Evolutionary conservation across 2,888 invertebrate genomes (phyloP).

Genomic region (Habroteleia sp.): DNA sequence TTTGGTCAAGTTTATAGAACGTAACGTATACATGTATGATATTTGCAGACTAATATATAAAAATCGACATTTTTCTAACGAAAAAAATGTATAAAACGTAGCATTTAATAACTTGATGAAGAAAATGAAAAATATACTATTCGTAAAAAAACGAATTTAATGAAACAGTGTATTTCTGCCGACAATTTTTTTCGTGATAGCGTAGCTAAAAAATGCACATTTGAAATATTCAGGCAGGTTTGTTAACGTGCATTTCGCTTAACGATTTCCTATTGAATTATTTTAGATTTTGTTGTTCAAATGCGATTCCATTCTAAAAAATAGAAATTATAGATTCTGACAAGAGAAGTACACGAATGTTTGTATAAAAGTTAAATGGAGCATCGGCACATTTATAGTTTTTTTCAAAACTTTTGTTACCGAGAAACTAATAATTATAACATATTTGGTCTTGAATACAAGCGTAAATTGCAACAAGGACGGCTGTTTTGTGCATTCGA

Average conservation of each 20-base stretch:
- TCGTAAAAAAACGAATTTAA: constrained; percentile 34
- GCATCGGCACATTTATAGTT: background rate
- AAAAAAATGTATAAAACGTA: constrained; percentile 30
- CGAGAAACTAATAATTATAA: constrained; percentile 53
- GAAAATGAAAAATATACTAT: constrained; percentile 34
- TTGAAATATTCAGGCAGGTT: constrained; percentile 19
- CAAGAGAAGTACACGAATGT: constrained; percentile 4
- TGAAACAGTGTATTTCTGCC: constrained; percentile 35
- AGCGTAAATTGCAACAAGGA: constrained; percentile 62
- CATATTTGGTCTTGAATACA: constrained; percentile 51
- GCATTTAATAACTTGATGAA: constrained; percentile 43
- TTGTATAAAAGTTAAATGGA: constrained; percentile 2
- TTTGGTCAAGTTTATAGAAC: too few relatives aligned
- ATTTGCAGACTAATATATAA: background rate
- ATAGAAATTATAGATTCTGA: constrained; percentile 6
- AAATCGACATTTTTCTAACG: background rate
- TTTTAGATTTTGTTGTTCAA: constrained; percentile 19
- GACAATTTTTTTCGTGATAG: constrained; percentile 38
- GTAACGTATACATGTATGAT: background rate
- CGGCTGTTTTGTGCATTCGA: constrained; percentile 64
- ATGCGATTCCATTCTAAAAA: constrained; percentile 9
- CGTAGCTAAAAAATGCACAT: constrained; percentile 28
- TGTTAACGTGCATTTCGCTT: background rate
- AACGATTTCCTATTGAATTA: constrained; percentile 40
- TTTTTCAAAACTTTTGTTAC: constrained; percentile 23